Evolutionary conservation across 2,888 invertebrate genomes (phyloP).

Genomic region (Camptogramma bilineatum): DNA sequence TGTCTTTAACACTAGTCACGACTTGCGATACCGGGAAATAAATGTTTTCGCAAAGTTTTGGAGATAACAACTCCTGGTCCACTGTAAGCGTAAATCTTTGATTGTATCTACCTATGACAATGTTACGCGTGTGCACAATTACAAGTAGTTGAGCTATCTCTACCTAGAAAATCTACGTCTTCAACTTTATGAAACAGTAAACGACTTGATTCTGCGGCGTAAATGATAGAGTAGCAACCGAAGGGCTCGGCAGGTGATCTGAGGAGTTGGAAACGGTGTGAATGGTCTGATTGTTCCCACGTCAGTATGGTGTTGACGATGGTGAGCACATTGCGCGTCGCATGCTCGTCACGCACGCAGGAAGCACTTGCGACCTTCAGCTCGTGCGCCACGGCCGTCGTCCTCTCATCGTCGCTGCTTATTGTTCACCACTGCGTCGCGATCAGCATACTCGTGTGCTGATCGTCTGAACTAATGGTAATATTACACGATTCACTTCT

Average conservation of each 20-base stretch:
- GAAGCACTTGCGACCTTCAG: conserved; percentile 79
- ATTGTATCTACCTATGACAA: conserved; percentile 17
- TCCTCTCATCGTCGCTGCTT: conserved; percentile 60
- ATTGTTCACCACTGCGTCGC: conserved; percentile 64
- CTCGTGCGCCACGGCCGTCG: conserved; percentile 75
- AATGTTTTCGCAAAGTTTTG: conserved; percentile 58
- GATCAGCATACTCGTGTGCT: conserved; percentile 29
- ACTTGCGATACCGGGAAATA: conserved; percentile 60
- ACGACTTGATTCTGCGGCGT: not conserved
- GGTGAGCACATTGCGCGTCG: conserved; percentile 43
- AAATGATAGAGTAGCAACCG: not conserved
- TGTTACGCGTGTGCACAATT: conserved; percentile 8
- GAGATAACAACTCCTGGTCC: conserved; percentile 19
- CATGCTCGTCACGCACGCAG: conserved; percentile 83
- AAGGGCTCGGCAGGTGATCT: not conserved
- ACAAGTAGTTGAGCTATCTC: conserved; percentile 12
- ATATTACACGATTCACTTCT: not conserved
- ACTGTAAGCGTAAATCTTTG: conserved; percentile 13
- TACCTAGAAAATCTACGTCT: conserved; percentile 7
- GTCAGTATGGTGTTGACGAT: conserved; percentile 29
- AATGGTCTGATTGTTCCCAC: conserved; percentile 14
- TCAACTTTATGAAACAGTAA: not conserved
- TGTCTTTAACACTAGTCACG: conserved; percentile 65
- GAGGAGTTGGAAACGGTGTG: conserved; percentile 9
- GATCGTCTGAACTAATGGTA: not conserved